phyloP scores from a whole-genome alignment of 2,113 vertebrate species.

The Rhynchopsitta pachyrhyncha region DNA sequence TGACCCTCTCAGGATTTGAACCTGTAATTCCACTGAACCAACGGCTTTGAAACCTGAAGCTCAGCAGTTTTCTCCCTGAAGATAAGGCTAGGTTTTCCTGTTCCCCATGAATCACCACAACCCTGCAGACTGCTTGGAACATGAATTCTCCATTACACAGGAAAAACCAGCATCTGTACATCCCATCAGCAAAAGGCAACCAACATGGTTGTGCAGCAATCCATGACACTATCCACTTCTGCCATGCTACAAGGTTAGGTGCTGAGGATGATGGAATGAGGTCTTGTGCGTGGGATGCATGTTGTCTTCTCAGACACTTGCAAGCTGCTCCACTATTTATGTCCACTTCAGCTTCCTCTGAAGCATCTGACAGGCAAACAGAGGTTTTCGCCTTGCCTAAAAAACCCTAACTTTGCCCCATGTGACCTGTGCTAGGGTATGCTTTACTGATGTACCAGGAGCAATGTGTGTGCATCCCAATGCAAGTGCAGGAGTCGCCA shows the following conservation, averaged over 20 bases:
- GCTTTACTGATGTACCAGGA: neutral
- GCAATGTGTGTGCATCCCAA: neutral
- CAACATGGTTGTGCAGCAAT: rapidly evolving
- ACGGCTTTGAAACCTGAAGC: conserved; percentile 39
- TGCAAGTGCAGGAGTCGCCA: neutral
- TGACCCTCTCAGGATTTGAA: conserved; percentile 46
- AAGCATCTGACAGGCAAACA: neutral
- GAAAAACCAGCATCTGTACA: neutral
- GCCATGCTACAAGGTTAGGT: neutral
- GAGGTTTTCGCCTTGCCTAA: neutral
- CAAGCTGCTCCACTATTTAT: neutral
- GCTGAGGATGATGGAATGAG: neutral
- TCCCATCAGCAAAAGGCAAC: neutral
- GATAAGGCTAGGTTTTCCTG: conserved; percentile 23
- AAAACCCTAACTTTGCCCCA: neutral
- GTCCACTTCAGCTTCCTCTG: neutral
- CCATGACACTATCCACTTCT: neutral
- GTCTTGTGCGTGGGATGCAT: neutral
- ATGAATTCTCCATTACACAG: neutral
- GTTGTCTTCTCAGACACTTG: neutral
- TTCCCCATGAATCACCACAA: conserved; percentile 7
- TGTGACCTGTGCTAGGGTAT: neutral
- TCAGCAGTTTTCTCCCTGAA: conserved; percentile 13
- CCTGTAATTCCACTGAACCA: conserved; percentile 29
- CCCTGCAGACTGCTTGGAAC: neutral